A percentile compares a stretch with the other conserved stretches of the same genome.
These are phyloP conservation scores for Madoqua kirkii DNA, from an alignment of 2,113 vertebrate species.

Conservation along the genomic window DNA sequence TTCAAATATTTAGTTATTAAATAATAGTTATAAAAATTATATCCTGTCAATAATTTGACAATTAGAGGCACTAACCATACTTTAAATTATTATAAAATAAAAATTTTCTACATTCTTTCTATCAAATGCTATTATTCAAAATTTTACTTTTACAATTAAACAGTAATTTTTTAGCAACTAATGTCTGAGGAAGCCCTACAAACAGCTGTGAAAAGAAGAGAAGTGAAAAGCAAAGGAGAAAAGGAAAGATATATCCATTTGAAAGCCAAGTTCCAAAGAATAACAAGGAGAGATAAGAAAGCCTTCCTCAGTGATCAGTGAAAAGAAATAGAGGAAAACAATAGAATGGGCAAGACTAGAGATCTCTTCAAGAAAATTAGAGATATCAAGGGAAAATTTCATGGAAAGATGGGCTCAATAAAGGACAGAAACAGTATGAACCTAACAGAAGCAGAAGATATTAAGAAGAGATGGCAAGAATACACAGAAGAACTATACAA, in stretches of 20 bases:
- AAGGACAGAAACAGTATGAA: background rate
- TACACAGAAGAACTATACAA: background rate
- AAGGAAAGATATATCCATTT: background rate
- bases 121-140: background rate
- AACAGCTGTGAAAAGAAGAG: background rate
- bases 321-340: background rate
- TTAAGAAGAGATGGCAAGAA: background rate
- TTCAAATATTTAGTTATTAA: background rate
- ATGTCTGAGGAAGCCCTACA: background rate
- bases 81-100: background rate
- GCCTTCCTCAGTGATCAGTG: background rate
- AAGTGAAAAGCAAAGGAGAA: background rate
- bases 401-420: background rate
- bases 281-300: background rate
- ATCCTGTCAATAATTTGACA: background rate
- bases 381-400: background rate
- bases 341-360: background rate
- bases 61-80: background rate
- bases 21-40: background rate
- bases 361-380: background rate
- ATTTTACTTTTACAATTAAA: background rate
- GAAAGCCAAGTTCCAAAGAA: background rate
- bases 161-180: background rate
- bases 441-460: background rate
- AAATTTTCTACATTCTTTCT: background rate